Conservation (phyloP, 2,113 vertebrate species). For the Sylvicapra grimmia region DNA sequence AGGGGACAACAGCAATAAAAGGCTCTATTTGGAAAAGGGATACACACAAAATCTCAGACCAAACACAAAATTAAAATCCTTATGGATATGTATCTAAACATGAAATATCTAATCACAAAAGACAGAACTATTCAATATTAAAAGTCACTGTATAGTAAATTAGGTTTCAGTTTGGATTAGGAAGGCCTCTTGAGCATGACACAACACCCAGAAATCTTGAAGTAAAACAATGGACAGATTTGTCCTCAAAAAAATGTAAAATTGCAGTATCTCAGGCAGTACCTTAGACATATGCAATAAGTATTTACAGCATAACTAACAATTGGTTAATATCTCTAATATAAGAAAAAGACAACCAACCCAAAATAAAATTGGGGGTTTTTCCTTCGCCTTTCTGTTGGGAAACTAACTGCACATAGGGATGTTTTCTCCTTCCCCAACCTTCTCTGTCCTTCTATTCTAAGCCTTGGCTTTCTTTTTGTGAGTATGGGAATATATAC, state of each 20-base stretch:
- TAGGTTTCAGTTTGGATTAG: not conserved
- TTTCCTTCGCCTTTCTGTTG: not conserved
- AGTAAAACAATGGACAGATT: not conserved
- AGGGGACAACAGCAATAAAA: not conserved
- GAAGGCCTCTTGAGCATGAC: not conserved
- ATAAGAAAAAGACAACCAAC: not conserved
- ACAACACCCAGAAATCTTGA: not conserved
- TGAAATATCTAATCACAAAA: not conserved
- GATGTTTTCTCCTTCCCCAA: not conserved
- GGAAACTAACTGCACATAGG: not conserved
- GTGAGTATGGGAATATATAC: not conserved
- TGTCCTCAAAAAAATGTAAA: not conserved
- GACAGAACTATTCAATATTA: not conserved
- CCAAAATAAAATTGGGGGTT: not conserved
- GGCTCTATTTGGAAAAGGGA: not conserved
- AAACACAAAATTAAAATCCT: not conserved
- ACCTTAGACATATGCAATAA: not conserved
- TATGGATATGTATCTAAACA: not conserved
- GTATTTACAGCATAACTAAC: not conserved
- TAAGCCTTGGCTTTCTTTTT: not conserved
- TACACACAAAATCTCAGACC: not conserved
- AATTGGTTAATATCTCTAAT: not conserved
- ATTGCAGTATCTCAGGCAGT: not conserved
- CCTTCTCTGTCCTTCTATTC: not conserved
- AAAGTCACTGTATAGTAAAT: not conserved